Evolutionary conservation across 2,113 vertebrate species (phyloP).

Genomic region (Ailurus styani): DNA sequence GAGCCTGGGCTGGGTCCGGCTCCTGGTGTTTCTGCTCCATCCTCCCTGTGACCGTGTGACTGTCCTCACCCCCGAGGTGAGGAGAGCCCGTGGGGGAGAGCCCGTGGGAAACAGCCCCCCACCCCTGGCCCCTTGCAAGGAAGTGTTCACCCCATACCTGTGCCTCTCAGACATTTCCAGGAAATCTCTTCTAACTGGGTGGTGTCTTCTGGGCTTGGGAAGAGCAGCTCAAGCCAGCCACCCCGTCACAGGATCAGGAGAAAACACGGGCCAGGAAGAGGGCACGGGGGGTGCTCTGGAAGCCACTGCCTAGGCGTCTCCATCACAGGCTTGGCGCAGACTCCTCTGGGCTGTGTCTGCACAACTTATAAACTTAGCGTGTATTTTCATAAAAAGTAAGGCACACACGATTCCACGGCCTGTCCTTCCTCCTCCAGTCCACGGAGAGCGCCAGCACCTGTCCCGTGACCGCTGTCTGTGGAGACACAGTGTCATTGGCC

Average conservation of each 20-base stretch:
- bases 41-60: accelerated
- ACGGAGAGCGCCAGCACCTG: accelerated
- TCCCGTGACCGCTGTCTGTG: accelerated
- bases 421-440: accelerated
- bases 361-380: accelerated
- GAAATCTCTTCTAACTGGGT: accelerated
- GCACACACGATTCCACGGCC: accelerated
- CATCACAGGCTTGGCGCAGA: too few relatives aligned
- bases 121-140: accelerated
- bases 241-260: accelerated
- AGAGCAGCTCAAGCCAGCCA: background rate
- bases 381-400: accelerated
- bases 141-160: background rate
- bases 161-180: background rate
- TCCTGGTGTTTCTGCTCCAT: background rate
- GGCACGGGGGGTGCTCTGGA: background rate
- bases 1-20: accelerated
- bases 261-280: accelerated
- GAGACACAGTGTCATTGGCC: accelerated
- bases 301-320: too few relatives aligned
- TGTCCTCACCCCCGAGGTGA: background rate
- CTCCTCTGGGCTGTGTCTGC: accelerated
- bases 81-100: background rate
- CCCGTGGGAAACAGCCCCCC: too few relatives aligned
- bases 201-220: background rate